phyloP scores from a whole-genome alignment of 2,888 invertebrate species.

The Noctua comes region DNA sequence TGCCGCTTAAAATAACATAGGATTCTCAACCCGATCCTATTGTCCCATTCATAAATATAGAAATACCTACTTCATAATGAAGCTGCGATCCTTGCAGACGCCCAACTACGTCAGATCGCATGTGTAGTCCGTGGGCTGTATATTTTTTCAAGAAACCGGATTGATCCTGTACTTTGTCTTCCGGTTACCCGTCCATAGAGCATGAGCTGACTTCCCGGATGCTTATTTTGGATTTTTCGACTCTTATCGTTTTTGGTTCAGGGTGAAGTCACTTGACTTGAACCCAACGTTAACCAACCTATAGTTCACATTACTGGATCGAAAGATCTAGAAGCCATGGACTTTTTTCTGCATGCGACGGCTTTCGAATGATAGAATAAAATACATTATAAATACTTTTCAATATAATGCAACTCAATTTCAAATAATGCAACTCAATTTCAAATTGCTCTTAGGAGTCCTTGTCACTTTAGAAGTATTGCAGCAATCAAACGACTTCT shows the following conservation, averaged over 20 bases:
- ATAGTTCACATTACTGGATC: too few species aligned
- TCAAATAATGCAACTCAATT: neutral
- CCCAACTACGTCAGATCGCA: conserved; percentile 37
- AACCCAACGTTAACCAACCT: too few species aligned
- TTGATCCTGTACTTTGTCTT: conserved; percentile 19
- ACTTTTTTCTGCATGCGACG: neutral
- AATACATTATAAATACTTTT: too few species aligned
- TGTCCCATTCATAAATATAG: conserved; percentile 36
- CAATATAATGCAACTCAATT: too few species aligned
- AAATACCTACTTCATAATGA: conserved; percentile 25
- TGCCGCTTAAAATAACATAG: conserved; percentile 30
- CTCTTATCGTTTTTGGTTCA: neutral
- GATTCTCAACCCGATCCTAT: conserved; percentile 27
- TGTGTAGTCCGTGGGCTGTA: conserved; percentile 24
- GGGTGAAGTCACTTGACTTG: neutral
- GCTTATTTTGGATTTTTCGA: neutral
- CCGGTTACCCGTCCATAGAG: conserved; percentile 22
- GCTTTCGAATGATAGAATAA: neutral
- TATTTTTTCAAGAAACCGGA: conserved; percentile 48
- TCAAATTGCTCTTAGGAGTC: neutral
- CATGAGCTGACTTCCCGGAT: conserved; percentile 5
- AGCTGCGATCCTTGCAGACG: conserved; percentile 38
- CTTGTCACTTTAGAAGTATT: neutral
- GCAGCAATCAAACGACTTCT: neutral
- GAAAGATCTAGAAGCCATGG: too few species aligned